A percentile compares a stretch with the other conserved stretches of the same genome.
These are phyloP conservation scores for Carassius carassius DNA, from an alignment of 2,113 vertebrate genomes.

Conservation along the genomic window DNA sequence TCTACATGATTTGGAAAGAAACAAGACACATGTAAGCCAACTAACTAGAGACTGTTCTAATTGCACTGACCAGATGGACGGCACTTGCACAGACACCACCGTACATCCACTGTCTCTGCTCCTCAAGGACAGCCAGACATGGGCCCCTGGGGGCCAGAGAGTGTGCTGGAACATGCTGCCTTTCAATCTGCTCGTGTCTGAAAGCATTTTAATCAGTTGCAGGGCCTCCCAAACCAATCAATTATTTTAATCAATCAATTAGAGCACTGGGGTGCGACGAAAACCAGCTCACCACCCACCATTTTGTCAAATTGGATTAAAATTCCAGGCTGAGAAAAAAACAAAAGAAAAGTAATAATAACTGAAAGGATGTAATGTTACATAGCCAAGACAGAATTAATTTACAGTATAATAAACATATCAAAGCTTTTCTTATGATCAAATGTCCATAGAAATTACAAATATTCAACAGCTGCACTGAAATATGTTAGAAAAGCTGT, in stretches of 20 bases:
- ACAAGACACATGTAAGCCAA: conserved; percentile 12
- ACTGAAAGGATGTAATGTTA: background rate
- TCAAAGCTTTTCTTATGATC: background rate
- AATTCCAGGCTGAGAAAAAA: conserved; percentile 22
- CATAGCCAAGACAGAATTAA: background rate
- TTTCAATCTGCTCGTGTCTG: conserved; percentile 52
- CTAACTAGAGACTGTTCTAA: conserved; percentile 8
- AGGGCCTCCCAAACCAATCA: conserved; percentile 51
- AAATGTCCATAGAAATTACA: background rate
- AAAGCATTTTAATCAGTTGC: conserved; percentile 56
- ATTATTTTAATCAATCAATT: conserved; percentile 55
- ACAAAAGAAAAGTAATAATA: background rate
- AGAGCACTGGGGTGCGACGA: conserved; percentile 42
- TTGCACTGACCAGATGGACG: conserved; percentile 25
- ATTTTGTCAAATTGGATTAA: conserved; percentile 23
- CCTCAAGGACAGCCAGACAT: conserved; percentile 26
- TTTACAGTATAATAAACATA: background rate
- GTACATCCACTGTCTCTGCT: conserved; percentile 1
- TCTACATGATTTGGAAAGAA: background rate
- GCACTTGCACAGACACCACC: conserved; percentile 4
- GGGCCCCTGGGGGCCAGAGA: conserved; percentile 32
- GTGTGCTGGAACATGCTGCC: conserved; percentile 43
- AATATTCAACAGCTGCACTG: background rate
- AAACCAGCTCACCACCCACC: background rate
- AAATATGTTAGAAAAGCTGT: background rate